Evolutionary conservation across 2,797 vertebrate genomes (phyloP).

Genomic region (Tragelaphus oryx): DNA sequence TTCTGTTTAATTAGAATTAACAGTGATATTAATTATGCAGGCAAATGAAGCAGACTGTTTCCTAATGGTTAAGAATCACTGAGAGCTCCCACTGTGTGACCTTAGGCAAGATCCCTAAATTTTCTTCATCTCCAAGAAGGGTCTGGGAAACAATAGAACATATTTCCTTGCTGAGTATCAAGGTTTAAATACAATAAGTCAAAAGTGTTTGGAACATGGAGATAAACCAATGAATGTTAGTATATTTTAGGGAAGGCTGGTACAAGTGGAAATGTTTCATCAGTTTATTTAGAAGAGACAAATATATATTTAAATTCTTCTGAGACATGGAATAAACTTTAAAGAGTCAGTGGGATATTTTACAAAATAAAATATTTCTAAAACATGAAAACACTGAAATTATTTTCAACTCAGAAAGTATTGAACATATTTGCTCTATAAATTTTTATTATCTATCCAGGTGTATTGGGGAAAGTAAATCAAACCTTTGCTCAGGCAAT

Average conservation of each 20-base stretch:
- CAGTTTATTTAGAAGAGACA: background rate
- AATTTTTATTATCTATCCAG: background rate
- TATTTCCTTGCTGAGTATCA: background rate
- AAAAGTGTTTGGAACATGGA: background rate
- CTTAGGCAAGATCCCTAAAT: background rate
- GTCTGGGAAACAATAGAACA: background rate
- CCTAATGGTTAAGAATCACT: background rate
- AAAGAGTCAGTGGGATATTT: background rate
- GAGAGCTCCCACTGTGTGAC: background rate
- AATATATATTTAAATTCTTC: conserved; percentile 13
- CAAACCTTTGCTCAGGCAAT: background rate
- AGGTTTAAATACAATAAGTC: background rate
- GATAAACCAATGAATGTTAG: background rate
- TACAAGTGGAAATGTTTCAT: background rate
- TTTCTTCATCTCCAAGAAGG: background rate
- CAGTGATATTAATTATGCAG: background rate
- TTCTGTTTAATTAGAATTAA: conserved; percentile 21
- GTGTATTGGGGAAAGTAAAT: background rate
- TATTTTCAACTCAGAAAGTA: conserved; percentile 15
- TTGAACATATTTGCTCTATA: background rate
- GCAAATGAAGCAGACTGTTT: background rate
- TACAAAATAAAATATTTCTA: conserved; percentile 36
- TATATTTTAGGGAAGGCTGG: background rate
- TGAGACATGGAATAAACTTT: background rate
- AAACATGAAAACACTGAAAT: background rate